Base-by-base conservation (phyloP, 2,888 invertebrate genomes). In the Euplexia lucipara region DNA sequence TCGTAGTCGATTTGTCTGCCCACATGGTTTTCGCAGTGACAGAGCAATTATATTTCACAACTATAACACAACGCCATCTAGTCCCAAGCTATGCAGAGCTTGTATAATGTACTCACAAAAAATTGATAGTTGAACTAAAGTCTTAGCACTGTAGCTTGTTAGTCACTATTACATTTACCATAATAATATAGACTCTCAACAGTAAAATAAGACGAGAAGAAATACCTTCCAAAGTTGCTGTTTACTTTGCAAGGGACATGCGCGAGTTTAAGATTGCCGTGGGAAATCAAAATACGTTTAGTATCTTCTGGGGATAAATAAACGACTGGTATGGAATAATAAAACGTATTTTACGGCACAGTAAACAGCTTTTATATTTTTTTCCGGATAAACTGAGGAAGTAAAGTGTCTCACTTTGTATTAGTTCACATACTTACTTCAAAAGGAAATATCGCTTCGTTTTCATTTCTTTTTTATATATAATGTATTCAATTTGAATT, bases 251-350 rank as follows among this genome's bases (percentile, higher is more conserved):
- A 80, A 61, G 62, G 53, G 70, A 74, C 63, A 71, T 63, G 69
- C 48, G 51, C 66, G 45, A 75, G 57, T 78, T 80, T 79, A 80
- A 79, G 78, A 80, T 79, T 80, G 60, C 72, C 81, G 61, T 70
- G 79, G 79, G 79, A 80, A 79, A 79, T 79, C 81, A 79, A 78
- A 80, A 79, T 70, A 75, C 72, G 81, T 72, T 80, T 73, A 75
- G 70, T 78, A 78, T 81, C 66, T 79, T 73, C 73, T 44, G 75
- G 75, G 75, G 69, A 78, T 78, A 63, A 56, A 68, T 73, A 72
- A 78, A 81, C 63, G 75, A 67, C 72, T 72, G 62, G 60, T 63
- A 64, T 57, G 53, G 75, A 72, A 79, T 75, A 81, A 70, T 75
- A 78, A 78, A 81, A 60, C 59, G 63, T 78, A 78, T 78, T 79